A percentile compares a stretch with the other conserved stretches of the same genome.
These are phyloP conservation scores for Pseudolycoriella hygida DNA, from an alignment of 2,888 invertebrate species.

Conservation along the genomic window DNA sequence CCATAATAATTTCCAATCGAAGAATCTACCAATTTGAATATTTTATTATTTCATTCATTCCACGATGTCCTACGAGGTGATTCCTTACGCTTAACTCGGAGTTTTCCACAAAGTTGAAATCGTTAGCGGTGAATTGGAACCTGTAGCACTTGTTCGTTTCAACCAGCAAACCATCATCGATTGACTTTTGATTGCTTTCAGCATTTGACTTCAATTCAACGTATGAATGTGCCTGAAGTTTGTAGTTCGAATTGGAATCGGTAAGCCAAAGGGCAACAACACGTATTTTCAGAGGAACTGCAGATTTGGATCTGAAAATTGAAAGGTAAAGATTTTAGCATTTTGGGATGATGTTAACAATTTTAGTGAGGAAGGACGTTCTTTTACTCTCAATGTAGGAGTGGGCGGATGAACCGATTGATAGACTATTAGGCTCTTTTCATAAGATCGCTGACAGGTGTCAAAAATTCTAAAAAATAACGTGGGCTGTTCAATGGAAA, in stretches of 20 bases:
- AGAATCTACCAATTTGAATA: constrained; percentile 9
- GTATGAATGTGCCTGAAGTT: constrained; percentile 16
- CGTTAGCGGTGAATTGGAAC: constrained; percentile 22
- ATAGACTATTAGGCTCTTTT: too few relatives aligned
- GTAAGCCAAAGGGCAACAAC: constrained; percentile 21
- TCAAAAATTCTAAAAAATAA: too few relatives aligned
- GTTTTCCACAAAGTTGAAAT: constrained; percentile 27
- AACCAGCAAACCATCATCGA: constrained; percentile 22
- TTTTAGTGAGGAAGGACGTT: not conserved
- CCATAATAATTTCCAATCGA: constrained; percentile 21
- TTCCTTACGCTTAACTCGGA: constrained; percentile 24
- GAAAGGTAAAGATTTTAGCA: too few relatives aligned
- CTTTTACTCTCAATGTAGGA: not conserved
- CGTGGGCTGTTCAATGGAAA: too few relatives aligned
- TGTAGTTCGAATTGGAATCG: constrained; percentile 21
- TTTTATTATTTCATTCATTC: not conserved
- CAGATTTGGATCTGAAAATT: constrained; percentile 21
- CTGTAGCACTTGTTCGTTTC: constrained; percentile 24
- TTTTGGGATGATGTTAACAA: not conserved
- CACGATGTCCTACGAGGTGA: not conserved
- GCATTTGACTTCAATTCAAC: not conserved
- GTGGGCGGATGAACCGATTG: not conserved
- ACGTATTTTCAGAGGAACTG: constrained; percentile 25
- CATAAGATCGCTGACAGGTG: too few relatives aligned
- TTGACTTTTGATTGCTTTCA: constrained; percentile 3